These are phyloP conservation scores for Drosophila suzukii DNA, from an alignment of 1,140 invertebrate species.

Conservation along the genomic window DNA sequence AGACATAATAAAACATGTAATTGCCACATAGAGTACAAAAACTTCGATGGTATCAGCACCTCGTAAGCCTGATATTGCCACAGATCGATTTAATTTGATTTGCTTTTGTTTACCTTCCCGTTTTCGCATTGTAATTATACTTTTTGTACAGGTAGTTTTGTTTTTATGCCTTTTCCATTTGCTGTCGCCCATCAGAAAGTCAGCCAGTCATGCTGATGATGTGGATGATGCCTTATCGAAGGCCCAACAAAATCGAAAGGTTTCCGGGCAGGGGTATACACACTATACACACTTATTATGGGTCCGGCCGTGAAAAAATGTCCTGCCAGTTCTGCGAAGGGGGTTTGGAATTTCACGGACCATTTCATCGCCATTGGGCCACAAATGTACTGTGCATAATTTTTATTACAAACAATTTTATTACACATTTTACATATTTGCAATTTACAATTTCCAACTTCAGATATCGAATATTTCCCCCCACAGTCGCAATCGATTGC, in stretches of 20 bases:
- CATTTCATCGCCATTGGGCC: constrained; percentile 58
- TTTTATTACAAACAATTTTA: constrained; percentile 79
- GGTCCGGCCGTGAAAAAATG: neutral
- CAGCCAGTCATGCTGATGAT: constrained; percentile 46
- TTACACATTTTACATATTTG: constrained; percentile 39
- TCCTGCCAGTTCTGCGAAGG: neutral
- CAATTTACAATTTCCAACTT: constrained; percentile 30
- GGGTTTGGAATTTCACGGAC: constrained; percentile 59
- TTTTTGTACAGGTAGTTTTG: constrained; percentile 10
- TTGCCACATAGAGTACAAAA: constrained; percentile 1
- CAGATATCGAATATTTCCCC: constrained; percentile 15
- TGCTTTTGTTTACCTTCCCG: constrained; percentile 69
- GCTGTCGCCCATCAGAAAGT: constrained; percentile 64
- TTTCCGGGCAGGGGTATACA: neutral
- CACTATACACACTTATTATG: neutral
- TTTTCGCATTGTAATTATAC: constrained; percentile 38
- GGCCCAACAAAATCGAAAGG: neutral
- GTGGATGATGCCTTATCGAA: constrained; percentile 68
- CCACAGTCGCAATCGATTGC: constrained; percentile 19
- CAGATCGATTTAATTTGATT: constrained; percentile 52
- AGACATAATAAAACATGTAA: neutral
- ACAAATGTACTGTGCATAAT: constrained; percentile 80
- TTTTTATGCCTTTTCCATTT: constrained; percentile 38
- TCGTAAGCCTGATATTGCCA: neutral
- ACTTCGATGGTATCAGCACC: constrained; percentile 3